These are phyloP conservation scores for Anguilla pacifica DNA, from an alignment of 2,797 vertebrate genomes.

Conservation along the genomic window DNA sequence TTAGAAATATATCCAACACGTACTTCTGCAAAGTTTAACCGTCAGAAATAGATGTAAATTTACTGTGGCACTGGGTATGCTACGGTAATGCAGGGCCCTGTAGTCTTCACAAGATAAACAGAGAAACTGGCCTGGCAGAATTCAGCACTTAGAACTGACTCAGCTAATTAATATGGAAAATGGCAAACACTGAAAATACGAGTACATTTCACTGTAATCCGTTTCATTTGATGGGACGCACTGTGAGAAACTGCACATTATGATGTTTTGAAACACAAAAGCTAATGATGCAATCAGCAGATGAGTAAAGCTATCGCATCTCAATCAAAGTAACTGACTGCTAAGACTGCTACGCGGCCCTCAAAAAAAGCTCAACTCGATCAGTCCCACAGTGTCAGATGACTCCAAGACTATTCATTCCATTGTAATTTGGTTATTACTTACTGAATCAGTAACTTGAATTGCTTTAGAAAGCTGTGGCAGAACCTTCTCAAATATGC, in stretches of 20 bases:
- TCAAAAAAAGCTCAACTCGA: not conserved
- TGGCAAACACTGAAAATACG: not conserved
- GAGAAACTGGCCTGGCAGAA: not conserved
- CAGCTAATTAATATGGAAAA: not conserved
- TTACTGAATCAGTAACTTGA: not conserved
- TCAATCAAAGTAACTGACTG: not conserved
- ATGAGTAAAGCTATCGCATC: not conserved
- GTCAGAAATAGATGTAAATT: not conserved
- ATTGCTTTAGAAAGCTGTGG: not conserved
- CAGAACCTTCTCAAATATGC: too few species aligned
- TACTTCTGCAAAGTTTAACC: not conserved
- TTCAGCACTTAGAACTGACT: not conserved
- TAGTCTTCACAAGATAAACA: not conserved
- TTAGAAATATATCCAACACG: not conserved
- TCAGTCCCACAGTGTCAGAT: not conserved
- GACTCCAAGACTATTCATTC: not conserved
- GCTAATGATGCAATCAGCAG: not conserved
- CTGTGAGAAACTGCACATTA: not conserved
- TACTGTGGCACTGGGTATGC: not conserved
- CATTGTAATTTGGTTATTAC: not conserved
- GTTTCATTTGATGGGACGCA: not conserved
- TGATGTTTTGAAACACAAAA: not conserved
- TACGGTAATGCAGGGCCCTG: not conserved
- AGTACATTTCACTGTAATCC: not conserved
- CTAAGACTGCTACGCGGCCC: not conserved